Base-by-base conservation (phyloP, 2,797 vertebrate species). In the Vespertilio murinus region DNA sequence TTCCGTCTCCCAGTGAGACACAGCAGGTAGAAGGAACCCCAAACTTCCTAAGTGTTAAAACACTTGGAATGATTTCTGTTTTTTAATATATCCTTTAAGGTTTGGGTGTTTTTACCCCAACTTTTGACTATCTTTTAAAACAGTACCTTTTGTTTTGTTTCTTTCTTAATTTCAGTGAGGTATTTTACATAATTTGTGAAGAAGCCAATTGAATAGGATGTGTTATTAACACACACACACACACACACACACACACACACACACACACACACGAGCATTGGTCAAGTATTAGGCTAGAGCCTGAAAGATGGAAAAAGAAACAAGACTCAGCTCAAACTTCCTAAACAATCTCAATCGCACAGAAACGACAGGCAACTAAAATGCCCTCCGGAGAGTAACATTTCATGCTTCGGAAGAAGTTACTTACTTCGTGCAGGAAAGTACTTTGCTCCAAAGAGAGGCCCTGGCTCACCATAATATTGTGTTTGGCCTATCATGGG, bases 391-490 rank as follows among this genome's bases (percentile, higher is more conserved):
- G 97, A 96, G 97, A 97, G 81, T 94, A 96, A 97, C 97, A 97
- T 97, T 97, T 97, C 95, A 97, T 96, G 92, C 95, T 96, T 96
- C 95, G 92, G 95, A 97, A 97, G 96, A 94, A 91, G 88, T 97
- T 97, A 97, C 96, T 97, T 97, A 97, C 95, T 97, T 97, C 96
- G 12, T 69, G 38, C 92, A 96, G 88, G 88, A 96, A 97, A 97
- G 92, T 97, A 89, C 95, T 97, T 97, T 91, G 79, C 95, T 96
- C 96, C 88, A 94, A 95, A 97, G 82, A 91, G 83, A 54, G 92
- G 86, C 90, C 74, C 74, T 95, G 95, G 92, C 89, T 97, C 92
- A 91, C 92, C 95, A 95, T 95, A 97, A 96, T 97, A 97, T 97
- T 97, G 95, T 83, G 93, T 96, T 97, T 97, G 96, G 97, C 95